Evolutionary conservation across 2,797 vertebrate species (phyloP).

Genomic region (Octomys mimax): DNA sequence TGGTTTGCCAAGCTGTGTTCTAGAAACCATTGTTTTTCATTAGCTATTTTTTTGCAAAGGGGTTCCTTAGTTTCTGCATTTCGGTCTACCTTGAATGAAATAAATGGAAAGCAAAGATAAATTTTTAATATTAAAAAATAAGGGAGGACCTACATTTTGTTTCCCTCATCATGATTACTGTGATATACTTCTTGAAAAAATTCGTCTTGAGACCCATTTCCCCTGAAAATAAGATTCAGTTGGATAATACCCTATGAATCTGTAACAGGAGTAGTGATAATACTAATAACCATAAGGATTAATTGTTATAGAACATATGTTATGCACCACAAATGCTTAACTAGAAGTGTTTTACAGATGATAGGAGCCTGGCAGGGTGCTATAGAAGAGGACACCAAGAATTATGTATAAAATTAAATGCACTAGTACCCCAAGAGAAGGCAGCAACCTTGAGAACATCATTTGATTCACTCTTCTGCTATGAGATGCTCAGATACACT

Average conservation of each 20-base stretch:
- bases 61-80: background rate
- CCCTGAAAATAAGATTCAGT: constrained; percentile 26
- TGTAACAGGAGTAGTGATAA: background rate
- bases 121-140: background rate
- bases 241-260: background rate
- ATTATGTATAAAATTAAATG: background rate
- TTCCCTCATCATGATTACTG: constrained; percentile 37
- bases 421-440: background rate
- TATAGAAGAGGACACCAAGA: background rate
- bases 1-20: background rate
- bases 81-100: background rate
- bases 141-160: background rate
- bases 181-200: constrained; percentile 34
- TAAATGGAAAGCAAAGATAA: constrained; percentile 1
- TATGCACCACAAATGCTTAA: constrained; percentile 4
- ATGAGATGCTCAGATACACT: background rate
- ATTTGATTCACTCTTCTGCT: constrained; percentile 49
- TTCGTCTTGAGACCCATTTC: background rate
- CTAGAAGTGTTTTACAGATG: constrained; percentile 3
- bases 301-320: constrained; percentile 48
- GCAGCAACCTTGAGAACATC: constrained; percentile 12
- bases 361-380: background rate
- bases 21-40: constrained; percentile 35
- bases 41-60: background rate
- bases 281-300: background rate